These are phyloP conservation scores for Scolopax rusticola DNA, from an alignment of 2,797 vertebrate species.

Conservation along the genomic window DNA sequence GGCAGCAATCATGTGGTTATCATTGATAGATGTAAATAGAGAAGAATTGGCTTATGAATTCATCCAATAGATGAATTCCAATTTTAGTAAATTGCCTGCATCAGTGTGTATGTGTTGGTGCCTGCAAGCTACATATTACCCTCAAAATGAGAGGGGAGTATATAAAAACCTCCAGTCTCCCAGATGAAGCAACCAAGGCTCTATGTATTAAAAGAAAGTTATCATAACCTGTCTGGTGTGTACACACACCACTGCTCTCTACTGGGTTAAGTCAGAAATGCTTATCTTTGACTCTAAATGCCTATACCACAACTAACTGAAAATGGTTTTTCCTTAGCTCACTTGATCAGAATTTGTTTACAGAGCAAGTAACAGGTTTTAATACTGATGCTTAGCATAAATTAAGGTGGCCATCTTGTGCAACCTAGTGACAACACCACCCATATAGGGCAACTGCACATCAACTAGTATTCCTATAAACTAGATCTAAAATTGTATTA, in stretches of 20 bases:
- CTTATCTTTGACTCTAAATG: constrained; percentile 27
- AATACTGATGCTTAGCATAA: background rate
- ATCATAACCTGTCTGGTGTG: background rate
- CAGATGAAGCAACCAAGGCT: background rate
- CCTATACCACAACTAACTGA: background rate
- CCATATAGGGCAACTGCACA: background rate
- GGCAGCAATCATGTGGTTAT: background rate
- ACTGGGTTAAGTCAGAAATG: constrained; percentile 66
- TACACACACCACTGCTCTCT: constrained; percentile 67
- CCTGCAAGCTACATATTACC: background rate
- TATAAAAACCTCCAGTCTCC: background rate
- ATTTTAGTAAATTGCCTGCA: background rate
- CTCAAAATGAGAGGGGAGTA: background rate
- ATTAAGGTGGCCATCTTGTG: background rate
- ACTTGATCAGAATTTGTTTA: constrained; percentile 23
- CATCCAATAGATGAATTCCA: background rate
- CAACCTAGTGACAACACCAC: background rate
- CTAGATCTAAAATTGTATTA: background rate
- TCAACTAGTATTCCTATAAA: background rate
- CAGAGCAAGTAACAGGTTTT: constrained; percentile 13
- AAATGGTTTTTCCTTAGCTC: constrained; percentile 15
- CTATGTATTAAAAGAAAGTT: background rate
- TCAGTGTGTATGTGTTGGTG: background rate
- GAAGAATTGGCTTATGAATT: background rate
- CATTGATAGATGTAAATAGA: constrained; percentile 14